phyloP scores from a whole-genome alignment of 2,888 invertebrate genomes.

The Eupithecia subfuscata region DNA sequence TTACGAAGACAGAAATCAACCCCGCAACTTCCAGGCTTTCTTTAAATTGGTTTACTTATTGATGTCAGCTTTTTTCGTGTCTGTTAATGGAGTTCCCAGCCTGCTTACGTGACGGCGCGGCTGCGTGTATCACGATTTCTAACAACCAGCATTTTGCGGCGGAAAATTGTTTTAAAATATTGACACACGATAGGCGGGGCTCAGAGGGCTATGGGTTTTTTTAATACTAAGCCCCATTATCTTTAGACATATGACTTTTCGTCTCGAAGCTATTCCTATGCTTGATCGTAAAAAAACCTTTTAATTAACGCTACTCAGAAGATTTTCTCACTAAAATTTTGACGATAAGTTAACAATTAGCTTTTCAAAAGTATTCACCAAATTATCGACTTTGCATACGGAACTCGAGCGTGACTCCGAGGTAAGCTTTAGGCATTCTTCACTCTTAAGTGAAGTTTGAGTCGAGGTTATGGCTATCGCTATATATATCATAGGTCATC shows the following conservation, averaged over 20 bases:
- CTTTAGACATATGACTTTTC: neutral
- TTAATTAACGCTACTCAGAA: neutral
- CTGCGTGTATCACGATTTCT: constrained; percentile 70
- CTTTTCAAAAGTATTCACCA: neutral
- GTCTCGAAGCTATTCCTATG: neutral
- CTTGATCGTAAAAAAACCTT: neutral
- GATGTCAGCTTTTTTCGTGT: constrained; percentile 11
- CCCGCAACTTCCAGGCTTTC: neutral
- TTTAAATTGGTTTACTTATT: neutral
- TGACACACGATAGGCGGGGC: constrained; percentile 38
- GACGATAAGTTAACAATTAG: neutral
- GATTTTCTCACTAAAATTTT: neutral
- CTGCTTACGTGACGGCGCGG: constrained; percentile 61
- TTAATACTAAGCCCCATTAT: neutral
- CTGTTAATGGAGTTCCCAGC: constrained; percentile 33
- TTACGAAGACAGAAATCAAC: neutral
- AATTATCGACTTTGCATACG: neutral
- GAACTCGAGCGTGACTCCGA: neutral
- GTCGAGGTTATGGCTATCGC: neutral
- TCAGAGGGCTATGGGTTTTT: neutral
- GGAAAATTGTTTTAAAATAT: constrained; percentile 45
- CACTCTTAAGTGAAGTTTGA: neutral
- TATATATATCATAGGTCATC: too few relatives aligned
- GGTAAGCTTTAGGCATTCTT: neutral
- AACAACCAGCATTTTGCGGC: constrained; percentile 46